Conservation (phyloP, 1,140 invertebrate species). For the Megalonaias nervosa region DNA sequence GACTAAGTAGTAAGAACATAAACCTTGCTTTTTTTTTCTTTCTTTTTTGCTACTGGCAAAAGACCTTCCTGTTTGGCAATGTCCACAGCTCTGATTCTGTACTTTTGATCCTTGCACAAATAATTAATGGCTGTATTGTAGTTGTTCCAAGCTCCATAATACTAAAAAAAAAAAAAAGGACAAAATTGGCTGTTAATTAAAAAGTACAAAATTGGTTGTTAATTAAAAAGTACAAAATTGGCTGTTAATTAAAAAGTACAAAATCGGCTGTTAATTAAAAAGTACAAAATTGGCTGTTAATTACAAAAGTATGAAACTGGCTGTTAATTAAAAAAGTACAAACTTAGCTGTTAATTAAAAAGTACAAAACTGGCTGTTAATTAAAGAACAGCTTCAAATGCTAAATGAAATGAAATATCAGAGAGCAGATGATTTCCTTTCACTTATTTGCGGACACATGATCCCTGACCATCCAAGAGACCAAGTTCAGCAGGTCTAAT, state of each 20-base stretch:
- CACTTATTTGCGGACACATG: too few species aligned
- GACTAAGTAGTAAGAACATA: too few species aligned
- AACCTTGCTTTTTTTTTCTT: constrained; percentile 62
- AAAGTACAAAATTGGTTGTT: too few species aligned
- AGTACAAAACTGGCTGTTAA: not conserved
- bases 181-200: not conserved
- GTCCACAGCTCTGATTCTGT: constrained; percentile 83
- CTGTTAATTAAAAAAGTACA: too few species aligned
- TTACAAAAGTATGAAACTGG: too few species aligned
- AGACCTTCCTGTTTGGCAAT: constrained; percentile 84
- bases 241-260: too few species aligned
- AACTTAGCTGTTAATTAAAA: not conserved
- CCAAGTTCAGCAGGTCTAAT: too few species aligned
- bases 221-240: not conserved
- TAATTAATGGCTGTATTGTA: constrained; percentile 90
- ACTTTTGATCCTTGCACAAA: constrained; percentile 89
- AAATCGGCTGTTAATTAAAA: not conserved
- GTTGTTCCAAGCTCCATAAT: constrained; percentile 73
- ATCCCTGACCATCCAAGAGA: too few species aligned
- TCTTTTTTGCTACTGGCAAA: constrained; percentile 73
- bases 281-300: not conserved
- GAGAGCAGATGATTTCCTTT: too few species aligned
- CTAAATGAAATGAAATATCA: too few species aligned
- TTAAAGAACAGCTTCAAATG: too few species aligned
- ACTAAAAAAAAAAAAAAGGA: constrained; percentile 68